Evolutionary conservation across 2,888 invertebrate species (phyloP), one percentile per base, ranked within the genome.

Genomic region (Ischnura elegans): DNA sequence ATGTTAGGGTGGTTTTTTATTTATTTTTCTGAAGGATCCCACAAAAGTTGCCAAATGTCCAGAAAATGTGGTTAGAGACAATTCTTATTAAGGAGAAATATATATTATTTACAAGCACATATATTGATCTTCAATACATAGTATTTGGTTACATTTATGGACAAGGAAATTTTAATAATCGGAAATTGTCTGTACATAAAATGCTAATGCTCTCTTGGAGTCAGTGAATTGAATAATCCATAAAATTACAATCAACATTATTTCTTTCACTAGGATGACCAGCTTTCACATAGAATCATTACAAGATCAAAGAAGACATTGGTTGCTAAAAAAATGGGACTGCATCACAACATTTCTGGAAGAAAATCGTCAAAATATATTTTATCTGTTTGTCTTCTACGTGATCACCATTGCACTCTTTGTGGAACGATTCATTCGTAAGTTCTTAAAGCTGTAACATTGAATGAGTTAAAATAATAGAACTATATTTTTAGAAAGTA

Each of bases 311-410:
- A 97, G 97, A 19, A 96, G 95, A 93, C 97, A 97, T 95, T 98
- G 98, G 97, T 94, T 98, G 2, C 96, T 97, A 46, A 97, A 98
- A 94, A 98, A 98, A 96, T 98, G 98, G 98, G 98, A 99, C 95
- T 97, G 97, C 93, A 96, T 98, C 46, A 98, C 98, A 5, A 99
- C 99, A 0, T 99, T 98, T 95, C 96, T 99, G 94, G 99, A 99
- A 96, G 99, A 99, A 95, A 99, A 99, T 96, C 97, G 99, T 25
- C 99, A 99, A 95, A 99, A 99, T 95, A 99, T 99, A 94, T 99
- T 99, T 96, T 99, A 99, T 95, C 96, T 99, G 55, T 99, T 99
- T 96, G 97, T 99, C 13, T 99, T 99, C 96, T 99, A 99, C 95
- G 98, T 99, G n/a, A 97, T 98, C 87, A 99, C 99, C 2, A 98